phyloP scores from a whole-genome alignment of 2,113 vertebrate species.

The Lepus timidus region DNA sequence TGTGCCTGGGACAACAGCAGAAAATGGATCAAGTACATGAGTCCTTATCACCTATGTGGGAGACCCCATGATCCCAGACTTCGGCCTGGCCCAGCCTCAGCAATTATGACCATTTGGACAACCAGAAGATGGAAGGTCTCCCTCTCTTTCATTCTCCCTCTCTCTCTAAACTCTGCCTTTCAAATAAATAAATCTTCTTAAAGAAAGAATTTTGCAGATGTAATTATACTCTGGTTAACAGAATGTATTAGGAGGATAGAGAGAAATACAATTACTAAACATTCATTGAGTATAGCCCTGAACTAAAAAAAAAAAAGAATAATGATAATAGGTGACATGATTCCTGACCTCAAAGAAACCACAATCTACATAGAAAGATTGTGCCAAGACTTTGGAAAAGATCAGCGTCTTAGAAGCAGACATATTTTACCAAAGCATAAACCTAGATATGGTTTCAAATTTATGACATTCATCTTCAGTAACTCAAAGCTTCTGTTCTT shows the following conservation, averaged over 20 bases:
- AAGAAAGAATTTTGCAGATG: neutral
- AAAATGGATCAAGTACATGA: no score
- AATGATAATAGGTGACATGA: neutral
- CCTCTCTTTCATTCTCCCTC: no score
- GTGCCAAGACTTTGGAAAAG: conserved; percentile 15
- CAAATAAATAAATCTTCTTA: no score
- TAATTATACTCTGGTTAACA: neutral
- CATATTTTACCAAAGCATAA: neutral
- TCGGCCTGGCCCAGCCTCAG: no score
- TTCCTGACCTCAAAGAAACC: conserved; percentile 2
- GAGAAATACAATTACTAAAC: conserved; percentile 19
- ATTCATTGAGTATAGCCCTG: neutral
- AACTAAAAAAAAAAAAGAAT: neutral
- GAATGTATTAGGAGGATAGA: conserved; percentile 12
- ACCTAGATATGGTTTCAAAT: neutral
- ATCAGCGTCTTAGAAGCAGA: conserved; percentile 1
- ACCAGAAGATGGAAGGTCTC: no score
- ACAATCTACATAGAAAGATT: neutral
- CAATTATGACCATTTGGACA: no score
- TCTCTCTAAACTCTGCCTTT: no score
- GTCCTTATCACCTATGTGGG: no score
- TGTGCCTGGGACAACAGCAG: no score
- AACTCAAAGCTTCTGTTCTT: conserved; percentile 19
- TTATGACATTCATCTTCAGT: conserved; percentile 26
- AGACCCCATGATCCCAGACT: no score